Conservation (phyloP, 2,888 invertebrate species). For the Zygaena filipendulae region DNA sequence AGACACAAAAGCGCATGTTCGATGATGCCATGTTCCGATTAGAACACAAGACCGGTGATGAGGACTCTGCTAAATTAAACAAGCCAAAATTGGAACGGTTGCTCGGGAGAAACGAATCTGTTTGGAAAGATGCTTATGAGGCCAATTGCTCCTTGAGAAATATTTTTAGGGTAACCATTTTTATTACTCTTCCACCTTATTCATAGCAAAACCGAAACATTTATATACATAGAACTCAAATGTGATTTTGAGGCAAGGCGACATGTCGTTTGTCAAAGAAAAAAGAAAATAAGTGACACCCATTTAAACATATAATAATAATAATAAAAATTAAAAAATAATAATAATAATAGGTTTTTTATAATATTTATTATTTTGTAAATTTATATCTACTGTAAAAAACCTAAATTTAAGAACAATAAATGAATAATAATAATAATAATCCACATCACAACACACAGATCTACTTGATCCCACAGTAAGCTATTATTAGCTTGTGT, state of each 20-base stretch:
- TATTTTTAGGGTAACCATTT: slow-evolving; percentile 81
- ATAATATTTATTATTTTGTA: background rate
- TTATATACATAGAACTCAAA: too few relatives aligned
- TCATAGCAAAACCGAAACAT: background rate
- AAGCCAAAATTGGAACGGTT: slow-evolving; percentile 80
- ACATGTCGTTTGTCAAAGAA: too few relatives aligned
- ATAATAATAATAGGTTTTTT: slow-evolving; percentile 1
- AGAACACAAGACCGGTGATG: slow-evolving; percentile 91
- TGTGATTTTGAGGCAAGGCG: too few relatives aligned
- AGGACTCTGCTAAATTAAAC: slow-evolving; percentile 73
- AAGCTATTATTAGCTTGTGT: too few relatives aligned
- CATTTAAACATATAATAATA: too few relatives aligned
- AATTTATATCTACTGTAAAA: background rate
- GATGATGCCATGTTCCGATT: slow-evolving; percentile 98
- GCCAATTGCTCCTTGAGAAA: slow-evolving; percentile 88
- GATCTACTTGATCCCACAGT: too few relatives aligned
- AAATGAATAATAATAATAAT: too few relatives aligned
- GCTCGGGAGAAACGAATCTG: slow-evolving; percentile 80
- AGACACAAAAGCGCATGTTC: slow-evolving; percentile 87
- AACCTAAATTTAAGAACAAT: too few relatives aligned
- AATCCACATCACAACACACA: too few relatives aligned
- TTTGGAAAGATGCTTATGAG: slow-evolving; percentile 93
- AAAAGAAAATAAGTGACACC: too few relatives aligned
- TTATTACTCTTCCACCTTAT: too few relatives aligned
- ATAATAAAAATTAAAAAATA: too few relatives aligned